Percentiles rank a stretch among this genome's conserved stretches.
These are phyloP conservation scores for Falco novaeseelandiae DNA, from an alignment of 2,797 vertebrate species.

Conservation along the genomic window DNA sequence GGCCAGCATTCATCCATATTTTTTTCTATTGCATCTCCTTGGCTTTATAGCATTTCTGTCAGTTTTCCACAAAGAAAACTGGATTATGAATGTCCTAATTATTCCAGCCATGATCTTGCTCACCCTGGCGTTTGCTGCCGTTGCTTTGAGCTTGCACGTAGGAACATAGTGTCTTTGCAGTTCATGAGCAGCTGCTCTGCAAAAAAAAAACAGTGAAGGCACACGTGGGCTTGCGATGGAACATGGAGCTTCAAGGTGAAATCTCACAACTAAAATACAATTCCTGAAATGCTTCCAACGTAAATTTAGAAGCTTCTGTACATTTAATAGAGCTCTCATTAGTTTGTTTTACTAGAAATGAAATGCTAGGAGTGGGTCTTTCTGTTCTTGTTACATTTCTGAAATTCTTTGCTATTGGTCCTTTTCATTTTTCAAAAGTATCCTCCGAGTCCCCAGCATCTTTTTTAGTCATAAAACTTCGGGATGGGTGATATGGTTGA, in stretches of 20 bases:
- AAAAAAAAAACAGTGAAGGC: background rate
- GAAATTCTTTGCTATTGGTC: background rate
- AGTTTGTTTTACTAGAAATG: background rate
- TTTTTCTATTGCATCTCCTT: background rate
- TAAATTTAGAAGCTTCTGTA: background rate
- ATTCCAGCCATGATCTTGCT: background rate
- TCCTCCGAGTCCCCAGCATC: background rate
- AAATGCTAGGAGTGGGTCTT: background rate
- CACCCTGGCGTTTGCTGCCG: background rate
- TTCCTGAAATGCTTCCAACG: background rate
- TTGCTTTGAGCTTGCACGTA: background rate
- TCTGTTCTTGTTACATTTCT: background rate
- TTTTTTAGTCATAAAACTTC: background rate
- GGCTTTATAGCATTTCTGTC: background rate
- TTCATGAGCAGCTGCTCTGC: background rate
- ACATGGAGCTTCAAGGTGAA: background rate
- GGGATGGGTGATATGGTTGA: background rate
- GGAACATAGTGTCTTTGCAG: background rate
- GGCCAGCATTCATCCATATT: background rate
- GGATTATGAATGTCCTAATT: background rate
- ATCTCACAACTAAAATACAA: background rate
- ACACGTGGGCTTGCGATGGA: background rate
- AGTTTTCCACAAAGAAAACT: background rate
- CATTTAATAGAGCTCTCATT: background rate
- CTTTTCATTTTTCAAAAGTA: background rate